Evolutionary conservation across 2,888 invertebrate genomes (phyloP).

Genomic region (Melanostoma scalare): DNA sequence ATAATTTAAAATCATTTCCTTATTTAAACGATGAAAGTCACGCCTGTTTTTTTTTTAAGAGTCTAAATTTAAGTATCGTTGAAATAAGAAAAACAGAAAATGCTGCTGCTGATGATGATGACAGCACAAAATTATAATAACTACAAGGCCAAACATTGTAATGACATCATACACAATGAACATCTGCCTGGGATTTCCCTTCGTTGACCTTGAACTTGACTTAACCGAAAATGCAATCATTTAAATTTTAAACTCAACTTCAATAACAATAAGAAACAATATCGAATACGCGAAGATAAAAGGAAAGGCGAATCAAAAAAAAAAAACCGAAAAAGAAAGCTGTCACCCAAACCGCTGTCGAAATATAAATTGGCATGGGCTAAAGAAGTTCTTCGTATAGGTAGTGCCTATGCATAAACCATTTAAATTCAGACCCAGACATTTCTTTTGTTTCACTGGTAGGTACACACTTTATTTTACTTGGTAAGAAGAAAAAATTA

Average conservation of each 20-base stretch:
- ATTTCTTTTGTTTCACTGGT: too few relatives aligned
- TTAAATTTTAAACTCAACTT: slow-evolving; percentile 8
- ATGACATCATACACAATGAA: slow-evolving; percentile 20
- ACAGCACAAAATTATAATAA: slow-evolving; percentile 4
- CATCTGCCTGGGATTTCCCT: slow-evolving; percentile 38
- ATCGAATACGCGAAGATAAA: neutral
- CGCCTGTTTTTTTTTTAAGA: too few relatives aligned
- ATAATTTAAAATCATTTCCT: too few relatives aligned
- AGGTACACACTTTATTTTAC: slow-evolving; percentile 1
- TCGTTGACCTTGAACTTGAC: slow-evolving; percentile 36
- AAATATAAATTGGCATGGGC: too few relatives aligned
- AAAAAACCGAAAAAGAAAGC: neutral
- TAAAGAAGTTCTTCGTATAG: too few relatives aligned
- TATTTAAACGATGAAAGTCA: too few relatives aligned
- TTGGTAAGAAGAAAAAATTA: neutral
- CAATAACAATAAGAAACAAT: neutral
- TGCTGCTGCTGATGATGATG: neutral
- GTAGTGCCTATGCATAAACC: too few relatives aligned
- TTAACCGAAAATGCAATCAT: slow-evolving; percentile 2
- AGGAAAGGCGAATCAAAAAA: neutral
- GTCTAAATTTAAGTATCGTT: too few relatives aligned
- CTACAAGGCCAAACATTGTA: slow-evolving; percentile 22
- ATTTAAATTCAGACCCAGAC: too few relatives aligned
- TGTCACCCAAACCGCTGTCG: too few relatives aligned
- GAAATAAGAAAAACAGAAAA: too few relatives aligned